Evolutionary conservation across 2,888 invertebrate genomes (phyloP).

Genomic region (Pemphredon lugubris): DNA sequence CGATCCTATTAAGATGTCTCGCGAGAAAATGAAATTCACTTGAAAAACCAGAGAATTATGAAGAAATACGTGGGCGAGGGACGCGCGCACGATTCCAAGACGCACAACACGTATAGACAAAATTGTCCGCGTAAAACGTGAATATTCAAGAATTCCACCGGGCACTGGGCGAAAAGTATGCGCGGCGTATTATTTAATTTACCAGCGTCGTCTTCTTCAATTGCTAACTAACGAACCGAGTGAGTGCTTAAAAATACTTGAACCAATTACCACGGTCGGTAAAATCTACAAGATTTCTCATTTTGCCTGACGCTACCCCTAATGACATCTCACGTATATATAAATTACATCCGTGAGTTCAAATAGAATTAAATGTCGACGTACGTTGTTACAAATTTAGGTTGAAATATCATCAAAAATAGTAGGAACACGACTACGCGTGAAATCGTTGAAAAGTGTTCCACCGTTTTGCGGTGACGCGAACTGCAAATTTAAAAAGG

Average conservation of each 20-base stretch:
- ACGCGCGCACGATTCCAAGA: neutral
- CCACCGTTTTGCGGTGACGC: no score
- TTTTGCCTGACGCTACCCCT: neutral
- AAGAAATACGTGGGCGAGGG: neutral
- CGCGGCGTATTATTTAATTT: conserved; percentile 2
- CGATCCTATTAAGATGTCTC: conserved; percentile 3
- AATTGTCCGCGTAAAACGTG: neutral
- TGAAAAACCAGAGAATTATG: neutral
- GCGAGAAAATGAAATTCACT: conserved; percentile 7
- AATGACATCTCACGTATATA: no score
- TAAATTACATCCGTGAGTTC: no score
- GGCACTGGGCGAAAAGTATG: neutral
- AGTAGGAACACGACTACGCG: no score
- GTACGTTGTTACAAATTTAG: neutral
- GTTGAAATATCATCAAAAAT: no score
- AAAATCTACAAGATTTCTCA: neutral
- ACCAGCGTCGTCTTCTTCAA: neutral
- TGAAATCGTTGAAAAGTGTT: no score
- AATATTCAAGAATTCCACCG: neutral
- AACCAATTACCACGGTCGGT: neutral
- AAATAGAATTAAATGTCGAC: no score
- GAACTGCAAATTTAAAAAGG: conserved; percentile 2
- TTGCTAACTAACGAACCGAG: conserved; percentile 10
- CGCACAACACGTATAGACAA: neutral
- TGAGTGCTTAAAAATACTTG: neutral